phyloP scores from a whole-genome alignment of 2,113 vertebrate species.

The Protobothrops flavoviridis region DNA sequence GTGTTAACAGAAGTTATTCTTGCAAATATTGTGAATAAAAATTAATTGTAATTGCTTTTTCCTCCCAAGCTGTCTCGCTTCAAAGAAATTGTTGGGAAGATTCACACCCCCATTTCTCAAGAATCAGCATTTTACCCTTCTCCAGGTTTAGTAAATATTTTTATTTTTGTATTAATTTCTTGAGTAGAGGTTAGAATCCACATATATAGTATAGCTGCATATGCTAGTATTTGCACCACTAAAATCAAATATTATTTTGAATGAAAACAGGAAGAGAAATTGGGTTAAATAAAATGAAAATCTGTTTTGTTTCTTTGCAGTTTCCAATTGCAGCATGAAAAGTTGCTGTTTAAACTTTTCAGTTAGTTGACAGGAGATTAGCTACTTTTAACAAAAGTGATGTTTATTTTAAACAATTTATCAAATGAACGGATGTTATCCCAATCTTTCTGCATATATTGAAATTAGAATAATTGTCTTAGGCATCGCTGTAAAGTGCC shows the following conservation, averaged over 20 bases:
- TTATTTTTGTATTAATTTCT: not conserved
- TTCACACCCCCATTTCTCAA: not conserved
- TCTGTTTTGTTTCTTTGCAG: not conserved
- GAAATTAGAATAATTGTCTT: not conserved
- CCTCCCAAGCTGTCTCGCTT: conserved; percentile 3
- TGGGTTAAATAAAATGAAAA: not conserved
- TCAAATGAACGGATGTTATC: not conserved
- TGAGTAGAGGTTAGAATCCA: not conserved
- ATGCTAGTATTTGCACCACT: not conserved
- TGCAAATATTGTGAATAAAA: not conserved
- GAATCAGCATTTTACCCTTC: not conserved
- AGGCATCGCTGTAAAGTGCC: not conserved
- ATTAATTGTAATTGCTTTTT: not conserved
- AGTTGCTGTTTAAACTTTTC: not conserved
- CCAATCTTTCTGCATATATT: no score
- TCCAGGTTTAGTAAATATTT: not conserved
- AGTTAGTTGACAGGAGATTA: not conserved
- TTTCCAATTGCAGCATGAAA: not conserved
- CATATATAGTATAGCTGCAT: not conserved
- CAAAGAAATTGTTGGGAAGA: conserved; percentile 8
- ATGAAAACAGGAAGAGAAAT: not conserved
- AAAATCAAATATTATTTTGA: not conserved
- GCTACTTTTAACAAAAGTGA: not conserved
- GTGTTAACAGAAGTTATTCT: not conserved
- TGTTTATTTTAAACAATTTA: not conserved